Evolutionary conservation across 2,888 invertebrate species (phyloP).

Genomic region (Cyclophora punctaria): DNA sequence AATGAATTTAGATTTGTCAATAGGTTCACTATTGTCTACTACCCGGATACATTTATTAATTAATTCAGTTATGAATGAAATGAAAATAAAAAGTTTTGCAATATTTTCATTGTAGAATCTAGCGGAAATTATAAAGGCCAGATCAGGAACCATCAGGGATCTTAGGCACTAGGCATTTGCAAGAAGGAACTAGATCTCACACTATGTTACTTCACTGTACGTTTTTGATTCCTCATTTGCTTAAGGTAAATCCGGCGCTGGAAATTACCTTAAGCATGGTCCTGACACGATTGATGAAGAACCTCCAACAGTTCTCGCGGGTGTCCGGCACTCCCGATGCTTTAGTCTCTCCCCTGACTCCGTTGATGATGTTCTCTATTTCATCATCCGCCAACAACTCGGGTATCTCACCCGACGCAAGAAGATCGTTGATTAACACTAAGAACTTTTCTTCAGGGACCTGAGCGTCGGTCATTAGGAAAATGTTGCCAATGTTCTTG

Average conservation of each 20-base stretch:
- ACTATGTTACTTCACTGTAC: too few species aligned
- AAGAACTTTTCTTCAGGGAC: slow-evolving; percentile 93
- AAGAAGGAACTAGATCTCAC: too few species aligned
- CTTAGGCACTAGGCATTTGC: too few species aligned
- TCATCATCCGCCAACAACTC: slow-evolving; percentile 94
- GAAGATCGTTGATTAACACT: slow-evolving; percentile 93
- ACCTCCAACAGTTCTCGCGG: slow-evolving; percentile 95
- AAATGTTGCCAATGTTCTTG: slow-evolving; percentile 88
- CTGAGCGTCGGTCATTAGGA: slow-evolving; percentile 95
- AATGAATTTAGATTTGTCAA: neutral
- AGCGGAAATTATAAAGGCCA: too few species aligned
- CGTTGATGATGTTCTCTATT: slow-evolving; percentile 87
- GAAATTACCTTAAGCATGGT: slow-evolving; percentile 76
- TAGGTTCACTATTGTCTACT: too few species aligned
- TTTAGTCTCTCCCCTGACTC: slow-evolving; percentile 83
- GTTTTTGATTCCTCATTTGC: too few species aligned
- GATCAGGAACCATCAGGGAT: too few species aligned
- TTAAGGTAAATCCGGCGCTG: too few species aligned
- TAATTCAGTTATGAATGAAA: neutral
- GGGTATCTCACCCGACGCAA: slow-evolving; percentile 95
- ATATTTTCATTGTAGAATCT: too few species aligned
- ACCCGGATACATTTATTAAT: neutral
- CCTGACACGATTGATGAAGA: slow-evolving; percentile 93
- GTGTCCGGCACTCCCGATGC: slow-evolving; percentile 88
- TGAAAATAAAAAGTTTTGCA: neutral